phyloP scores from a whole-genome alignment of 2,888 invertebrate species.

The Leptinotarsa haldemani region DNA sequence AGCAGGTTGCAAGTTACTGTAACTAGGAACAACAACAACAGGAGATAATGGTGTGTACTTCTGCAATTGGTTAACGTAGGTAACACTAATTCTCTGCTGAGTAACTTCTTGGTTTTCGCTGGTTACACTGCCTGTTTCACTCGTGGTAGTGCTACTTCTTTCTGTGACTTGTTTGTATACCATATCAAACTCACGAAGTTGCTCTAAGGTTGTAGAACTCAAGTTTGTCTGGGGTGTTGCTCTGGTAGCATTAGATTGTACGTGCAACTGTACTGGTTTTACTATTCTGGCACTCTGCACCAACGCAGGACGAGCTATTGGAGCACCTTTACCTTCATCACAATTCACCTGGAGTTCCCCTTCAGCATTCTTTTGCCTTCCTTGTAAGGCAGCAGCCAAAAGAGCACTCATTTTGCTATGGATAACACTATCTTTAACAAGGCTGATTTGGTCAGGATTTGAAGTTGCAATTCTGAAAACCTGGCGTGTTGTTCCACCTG shows the following conservation, averaged over 20 bases:
- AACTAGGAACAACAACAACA: slow-evolving; percentile 71
- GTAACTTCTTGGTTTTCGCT: slow-evolving; percentile 58
- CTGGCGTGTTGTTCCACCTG: slow-evolving; percentile 60
- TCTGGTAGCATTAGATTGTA: slow-evolving; percentile 73
- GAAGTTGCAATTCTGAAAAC: slow-evolving; percentile 65
- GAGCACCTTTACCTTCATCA: slow-evolving; percentile 45
- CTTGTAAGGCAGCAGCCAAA: slow-evolving; percentile 66
- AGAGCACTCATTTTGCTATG: slow-evolving; percentile 67
- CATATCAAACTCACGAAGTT: slow-evolving; percentile 83
- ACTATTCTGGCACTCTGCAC: slow-evolving; percentile 71
- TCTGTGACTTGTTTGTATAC: slow-evolving; percentile 85
- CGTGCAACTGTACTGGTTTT: slow-evolving; percentile 68
- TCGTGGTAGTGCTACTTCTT: slow-evolving; percentile 72
- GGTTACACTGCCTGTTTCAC: slow-evolving; percentile 50
- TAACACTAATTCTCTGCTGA: slow-evolving; percentile 67
- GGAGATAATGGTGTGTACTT: slow-evolving; percentile 66
- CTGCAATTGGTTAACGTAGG: slow-evolving; percentile 68
- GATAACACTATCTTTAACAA: slow-evolving; percentile 66
- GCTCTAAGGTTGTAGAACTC: slow-evolving; percentile 82
- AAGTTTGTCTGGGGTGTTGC: slow-evolving; percentile 71
- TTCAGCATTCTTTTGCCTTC: slow-evolving; percentile 59
- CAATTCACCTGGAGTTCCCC: slow-evolving; percentile 51
- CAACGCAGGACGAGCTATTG: slow-evolving; percentile 67
- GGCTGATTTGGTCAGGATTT: slow-evolving; percentile 63
- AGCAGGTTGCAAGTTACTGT: slow-evolving; percentile 67